Base-by-base conservation (phyloP, 2,797 vertebrate species). In the Linurgus olivaceus region DNA sequence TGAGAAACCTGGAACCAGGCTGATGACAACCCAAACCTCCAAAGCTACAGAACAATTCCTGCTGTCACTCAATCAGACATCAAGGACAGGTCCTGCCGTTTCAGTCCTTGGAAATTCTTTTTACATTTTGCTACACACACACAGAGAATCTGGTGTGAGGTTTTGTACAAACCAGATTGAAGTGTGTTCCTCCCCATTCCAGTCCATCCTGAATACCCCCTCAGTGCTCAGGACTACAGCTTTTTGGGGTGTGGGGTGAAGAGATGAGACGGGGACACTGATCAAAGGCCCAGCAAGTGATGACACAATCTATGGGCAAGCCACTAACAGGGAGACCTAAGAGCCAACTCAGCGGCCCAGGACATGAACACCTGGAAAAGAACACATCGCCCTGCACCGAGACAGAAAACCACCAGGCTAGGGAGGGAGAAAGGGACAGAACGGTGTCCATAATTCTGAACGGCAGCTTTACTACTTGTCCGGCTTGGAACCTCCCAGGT, bases 271-370 rank as follows among this genome's bases (percentile, higher is more conserved):
- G 1, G 10, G 9, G 1, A 54, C 33, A 10, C 11, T 7, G 24
- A 31, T 1, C 9, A 78, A 48, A 44, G 3, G 21, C 24, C 18
- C 21, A 25, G 3, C 20, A 19, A 9, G 7, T 4, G 6, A 31
- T 0, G 6, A 5, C 52, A 48, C 38, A 33, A 11, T 2, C 4
- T 12, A 2, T 1, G 0, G 0, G 11, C 14, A 2, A 0, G 3
- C 5, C n/a, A 2, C 21, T 33, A 16, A 11, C 4, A 7, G 15
- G 2, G 28, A 28, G 18, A 51, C 6, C 11, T 4, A 7, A 6
- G 15, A 33, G 26, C 13, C 52, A 28, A 3, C 5, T 25, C 21
- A 17, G 24, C 40, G 18, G 7, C 6, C 6, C 79, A 7, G 20
- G 8, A 17, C 6, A 1, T 0, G 14, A 67, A 31, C 25, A 3